Conservation (phyloP, 2,113 vertebrate genomes). For the Edolisoma coerulescens region DNA sequence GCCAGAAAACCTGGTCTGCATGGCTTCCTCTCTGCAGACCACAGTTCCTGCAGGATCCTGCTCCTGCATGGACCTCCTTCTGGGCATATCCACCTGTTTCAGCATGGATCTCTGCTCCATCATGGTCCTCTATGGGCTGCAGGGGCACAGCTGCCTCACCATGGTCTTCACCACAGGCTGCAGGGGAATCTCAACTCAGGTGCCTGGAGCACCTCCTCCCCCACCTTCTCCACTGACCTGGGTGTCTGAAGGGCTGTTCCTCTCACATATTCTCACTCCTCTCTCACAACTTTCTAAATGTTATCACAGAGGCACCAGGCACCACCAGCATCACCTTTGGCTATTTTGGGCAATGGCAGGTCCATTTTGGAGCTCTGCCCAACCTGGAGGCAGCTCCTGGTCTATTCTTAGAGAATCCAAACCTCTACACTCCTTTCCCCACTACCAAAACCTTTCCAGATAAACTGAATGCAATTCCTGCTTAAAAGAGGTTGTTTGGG, state of each 20-base stretch:
- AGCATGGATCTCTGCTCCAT: background rate
- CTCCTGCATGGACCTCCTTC: background rate
- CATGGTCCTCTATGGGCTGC: background rate
- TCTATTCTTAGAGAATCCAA: background rate
- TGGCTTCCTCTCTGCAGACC: background rate
- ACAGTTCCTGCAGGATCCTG: background rate
- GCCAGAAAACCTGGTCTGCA: background rate
- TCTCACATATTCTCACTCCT: background rate
- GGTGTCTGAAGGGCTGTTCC: background rate
- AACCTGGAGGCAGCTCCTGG: background rate
- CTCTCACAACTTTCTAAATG: background rate
- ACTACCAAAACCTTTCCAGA: background rate
- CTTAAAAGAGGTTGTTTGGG: background rate
- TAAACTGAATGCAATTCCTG: background rate
- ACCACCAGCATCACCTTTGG: background rate
- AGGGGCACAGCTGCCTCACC: background rate
- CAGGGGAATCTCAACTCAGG: background rate
- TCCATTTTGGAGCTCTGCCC: background rate
- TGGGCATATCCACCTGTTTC: background rate
- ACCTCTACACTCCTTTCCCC: fast-evolving
- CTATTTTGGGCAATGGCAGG: fast-evolving
- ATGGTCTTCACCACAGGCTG: background rate
- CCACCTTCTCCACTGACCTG: background rate
- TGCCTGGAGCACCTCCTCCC: background rate
- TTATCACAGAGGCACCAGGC: background rate